Base-by-base conservation (phyloP, 2,113 vertebrate species). In the Oplegnathus fasciatus region DNA sequence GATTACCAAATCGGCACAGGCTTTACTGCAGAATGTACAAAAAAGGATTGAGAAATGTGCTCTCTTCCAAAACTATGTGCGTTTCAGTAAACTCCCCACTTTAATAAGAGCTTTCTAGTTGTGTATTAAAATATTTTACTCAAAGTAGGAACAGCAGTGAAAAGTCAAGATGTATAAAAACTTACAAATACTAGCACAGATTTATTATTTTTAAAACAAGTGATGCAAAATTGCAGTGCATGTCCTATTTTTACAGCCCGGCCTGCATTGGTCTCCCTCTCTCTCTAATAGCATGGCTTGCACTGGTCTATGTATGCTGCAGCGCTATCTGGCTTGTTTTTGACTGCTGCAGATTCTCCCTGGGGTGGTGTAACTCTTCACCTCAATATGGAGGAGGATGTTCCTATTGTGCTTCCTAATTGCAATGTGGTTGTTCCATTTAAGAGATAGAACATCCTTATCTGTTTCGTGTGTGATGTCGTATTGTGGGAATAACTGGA, bases 351-450 rank as follows among this genome's bases (percentile, higher is more conserved):
- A 90, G 82, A 88, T 85, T 91, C 87, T 96, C 95, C 94, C 95
- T 40, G 26, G 93, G 91, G 94, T 86, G 87, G 60, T 89, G 89
- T 93, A 94, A 95, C 93, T 94, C 91, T 92, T 94, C 91, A 94
- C 92, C 92, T 91, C 91, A 85, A 86, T 91, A 87, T 94, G 93
- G 88, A 94, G 93, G 90, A 94, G 93, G 94, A 95, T 95, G 94
- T 95, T 95, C 89, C 94, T 94, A 96, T 95, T 96, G 94, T 96
- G 91, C 93, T 96, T 95, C 94, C 94, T 95, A 95, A 96, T 95
- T 95, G 92, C 94, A 92, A 93, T 94, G 93, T 94, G 93, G 90
- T 95, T 93, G 93, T 95, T 95, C 92, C 93, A 95, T 95, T 95
- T 93, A 93, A 89, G 87, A 90, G 88, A 91, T 89, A 93, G 87